Conservation (phyloP, 2,797 vertebrate genomes). For the Sebastes minor region DNA sequence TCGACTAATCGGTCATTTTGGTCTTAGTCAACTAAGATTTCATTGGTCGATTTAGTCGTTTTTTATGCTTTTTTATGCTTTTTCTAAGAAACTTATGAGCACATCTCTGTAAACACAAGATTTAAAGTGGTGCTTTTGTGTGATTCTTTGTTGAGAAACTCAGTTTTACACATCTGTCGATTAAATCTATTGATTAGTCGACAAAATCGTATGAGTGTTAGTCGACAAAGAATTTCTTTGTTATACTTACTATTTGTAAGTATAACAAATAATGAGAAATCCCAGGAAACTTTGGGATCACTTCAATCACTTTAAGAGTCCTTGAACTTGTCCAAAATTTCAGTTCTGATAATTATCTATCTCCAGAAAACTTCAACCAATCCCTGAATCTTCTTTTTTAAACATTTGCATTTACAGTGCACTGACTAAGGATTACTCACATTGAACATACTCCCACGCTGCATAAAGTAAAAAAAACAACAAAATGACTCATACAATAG, state of each 20-base stretch:
- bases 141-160: too few relatives aligned
- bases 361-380: neutral
- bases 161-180: too few relatives aligned
- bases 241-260: neutral
- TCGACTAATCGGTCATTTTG: too few relatives aligned
- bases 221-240: too few relatives aligned
- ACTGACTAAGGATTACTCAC: neutral
- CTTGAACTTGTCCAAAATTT: neutral
- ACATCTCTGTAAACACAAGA: too few relatives aligned
- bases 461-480: neutral
- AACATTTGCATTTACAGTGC: neutral
- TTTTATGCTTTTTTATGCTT: too few relatives aligned
- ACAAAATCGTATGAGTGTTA: too few relatives aligned
- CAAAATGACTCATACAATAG: neutral
- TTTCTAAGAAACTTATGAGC: too few relatives aligned
- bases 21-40: too few relatives aligned
- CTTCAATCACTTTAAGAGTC: neutral
- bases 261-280: neutral
- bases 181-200: too few relatives aligned
- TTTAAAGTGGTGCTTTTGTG: too few relatives aligned
- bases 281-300: neutral
- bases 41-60: too few relatives aligned
- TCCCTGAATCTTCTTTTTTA: neutral
- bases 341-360: neutral
- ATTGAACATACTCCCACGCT: neutral